Conservation (phyloP, 2,113 vertebrate species). For the Struthidea cinerea region DNA sequence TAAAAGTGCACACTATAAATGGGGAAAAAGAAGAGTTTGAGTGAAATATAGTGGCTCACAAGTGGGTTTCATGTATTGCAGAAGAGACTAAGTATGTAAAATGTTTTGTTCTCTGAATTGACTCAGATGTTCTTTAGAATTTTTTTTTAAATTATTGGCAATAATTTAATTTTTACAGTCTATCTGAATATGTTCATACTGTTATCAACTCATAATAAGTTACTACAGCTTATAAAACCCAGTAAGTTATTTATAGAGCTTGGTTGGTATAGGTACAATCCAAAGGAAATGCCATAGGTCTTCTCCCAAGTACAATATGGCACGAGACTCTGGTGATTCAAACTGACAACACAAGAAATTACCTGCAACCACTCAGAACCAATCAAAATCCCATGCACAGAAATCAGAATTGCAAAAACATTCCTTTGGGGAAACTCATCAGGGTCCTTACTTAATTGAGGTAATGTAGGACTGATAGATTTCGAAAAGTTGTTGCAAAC, state of each 20-base stretch:
- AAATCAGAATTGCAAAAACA: neutral
- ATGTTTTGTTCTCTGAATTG: neutral
- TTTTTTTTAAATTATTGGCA: neutral
- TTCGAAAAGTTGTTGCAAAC: neutral
- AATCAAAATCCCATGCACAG: neutral
- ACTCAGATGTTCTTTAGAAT: neutral
- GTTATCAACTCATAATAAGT: neutral
- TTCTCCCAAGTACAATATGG: neutral
- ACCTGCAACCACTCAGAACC: neutral
- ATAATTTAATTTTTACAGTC: neutral
- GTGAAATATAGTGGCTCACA: neutral
- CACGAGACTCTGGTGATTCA: neutral
- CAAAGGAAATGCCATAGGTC: neutral
- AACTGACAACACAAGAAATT: neutral
- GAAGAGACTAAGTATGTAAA: neutral
- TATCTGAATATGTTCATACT: neutral
- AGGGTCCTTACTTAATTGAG: neutral
- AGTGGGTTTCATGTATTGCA: neutral
- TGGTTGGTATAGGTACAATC: neutral
- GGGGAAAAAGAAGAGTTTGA: neutral
- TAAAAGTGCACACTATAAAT: neutral
- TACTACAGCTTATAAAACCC: neutral
- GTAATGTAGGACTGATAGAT: neutral
- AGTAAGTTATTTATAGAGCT: neutral
- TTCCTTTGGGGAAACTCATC: neutral